Evolutionary conservation across 2,888 invertebrate species (phyloP).

Genomic region (Seladonia tumulorum): DNA sequence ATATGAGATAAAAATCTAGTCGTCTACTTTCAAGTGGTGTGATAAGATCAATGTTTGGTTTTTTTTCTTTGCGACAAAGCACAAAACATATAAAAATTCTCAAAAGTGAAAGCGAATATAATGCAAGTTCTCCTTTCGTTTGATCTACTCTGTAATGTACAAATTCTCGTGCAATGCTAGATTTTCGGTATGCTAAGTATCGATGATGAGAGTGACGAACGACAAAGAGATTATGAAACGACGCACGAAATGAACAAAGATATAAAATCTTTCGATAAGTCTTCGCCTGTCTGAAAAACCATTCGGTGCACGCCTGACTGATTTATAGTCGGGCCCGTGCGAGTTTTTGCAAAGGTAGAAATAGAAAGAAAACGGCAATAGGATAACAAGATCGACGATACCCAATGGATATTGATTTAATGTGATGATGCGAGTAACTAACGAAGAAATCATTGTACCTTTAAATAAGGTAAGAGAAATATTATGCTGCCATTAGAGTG

Average conservation of each 20-base stretch:
- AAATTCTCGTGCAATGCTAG: conserved; percentile 13
- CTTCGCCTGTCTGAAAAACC: neutral
- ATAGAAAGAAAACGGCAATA: conserved; percentile 41
- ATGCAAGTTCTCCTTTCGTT: neutral
- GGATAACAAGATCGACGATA: conserved; percentile 37
- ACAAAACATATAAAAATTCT: conserved; percentile 8
- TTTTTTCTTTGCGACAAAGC: conserved; percentile 15
- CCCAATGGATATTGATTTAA: conserved; percentile 53
- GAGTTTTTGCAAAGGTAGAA: conserved; percentile 29
- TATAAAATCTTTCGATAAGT: conserved; percentile 25
- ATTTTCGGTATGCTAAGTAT: conserved; percentile 10
- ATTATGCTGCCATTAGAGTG: conserved; percentile 71
- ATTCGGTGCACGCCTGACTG: conserved; percentile 32
- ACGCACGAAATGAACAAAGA: conserved; percentile 11
- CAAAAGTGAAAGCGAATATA: neutral
- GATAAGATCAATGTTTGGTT: conserved; percentile 9
- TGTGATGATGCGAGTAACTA: conserved; percentile 66
- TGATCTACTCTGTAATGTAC: conserved; percentile 4
- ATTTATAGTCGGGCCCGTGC: conserved; percentile 34
- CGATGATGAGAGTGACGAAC: conserved; percentile 9
- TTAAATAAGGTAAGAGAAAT: conserved; percentile 57
- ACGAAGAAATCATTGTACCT: conserved; percentile 51
- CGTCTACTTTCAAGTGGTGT: conserved; percentile 16
- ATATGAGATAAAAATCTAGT: conserved; percentile 12
- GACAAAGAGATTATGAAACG: conserved; percentile 5